Evolutionary conservation across 35 echinoderm and acorn worm genomes (phyloP).

Genomic region (Ophioderma brevispina): DNA sequence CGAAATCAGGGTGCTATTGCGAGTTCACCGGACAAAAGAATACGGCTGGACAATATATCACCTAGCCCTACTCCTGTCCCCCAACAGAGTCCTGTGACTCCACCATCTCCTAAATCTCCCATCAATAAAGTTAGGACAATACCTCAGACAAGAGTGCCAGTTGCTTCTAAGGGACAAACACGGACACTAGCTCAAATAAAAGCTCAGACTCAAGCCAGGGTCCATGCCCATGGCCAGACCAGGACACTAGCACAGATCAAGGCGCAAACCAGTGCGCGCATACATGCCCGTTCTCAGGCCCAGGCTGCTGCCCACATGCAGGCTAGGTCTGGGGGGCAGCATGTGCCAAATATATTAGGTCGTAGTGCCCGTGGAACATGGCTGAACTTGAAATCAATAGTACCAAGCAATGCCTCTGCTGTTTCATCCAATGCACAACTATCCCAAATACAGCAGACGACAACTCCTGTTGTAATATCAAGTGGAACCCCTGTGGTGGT

Average conservation of each 20-base stretch:
- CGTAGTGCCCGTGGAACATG: slow-evolving; percentile 58
- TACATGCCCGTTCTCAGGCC: slow-evolving; percentile 50
- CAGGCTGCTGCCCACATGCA: slow-evolving; percentile 40
- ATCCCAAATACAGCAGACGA: not conserved
- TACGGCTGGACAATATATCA: not conserved
- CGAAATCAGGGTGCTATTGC: not conserved
- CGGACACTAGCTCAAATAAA: slow-evolving; percentile 97
- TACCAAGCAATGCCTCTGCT: slow-evolving; percentile 83
- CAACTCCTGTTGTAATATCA: not conserved
- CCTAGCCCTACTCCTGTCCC: not conserved
- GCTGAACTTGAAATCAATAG: slow-evolving; percentile 89
- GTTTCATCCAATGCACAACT: slow-evolving; percentile 14
- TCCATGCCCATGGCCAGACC: slow-evolving; percentile 78
- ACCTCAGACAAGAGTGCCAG: slow-evolving; percentile 23
- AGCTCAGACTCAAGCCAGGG: slow-evolving; percentile 70
- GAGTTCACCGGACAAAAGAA: slow-evolving; percentile 27
- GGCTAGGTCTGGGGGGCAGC: slow-evolving; percentile 42
- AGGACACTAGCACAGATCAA: slow-evolving; percentile 92
- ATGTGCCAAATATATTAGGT: slow-evolving; percentile 73
- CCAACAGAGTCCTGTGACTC: not conserved
- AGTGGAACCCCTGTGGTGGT: not conserved
- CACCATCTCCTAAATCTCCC: not conserved
- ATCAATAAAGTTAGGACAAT: slow-evolving; percentile 26
- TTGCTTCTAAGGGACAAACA: slow-evolving; percentile 61
- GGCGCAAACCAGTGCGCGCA: slow-evolving; percentile 80